phyloP scores from a whole-genome alignment of 2,113 vertebrate species.

The Scatophagus argus region DNA sequence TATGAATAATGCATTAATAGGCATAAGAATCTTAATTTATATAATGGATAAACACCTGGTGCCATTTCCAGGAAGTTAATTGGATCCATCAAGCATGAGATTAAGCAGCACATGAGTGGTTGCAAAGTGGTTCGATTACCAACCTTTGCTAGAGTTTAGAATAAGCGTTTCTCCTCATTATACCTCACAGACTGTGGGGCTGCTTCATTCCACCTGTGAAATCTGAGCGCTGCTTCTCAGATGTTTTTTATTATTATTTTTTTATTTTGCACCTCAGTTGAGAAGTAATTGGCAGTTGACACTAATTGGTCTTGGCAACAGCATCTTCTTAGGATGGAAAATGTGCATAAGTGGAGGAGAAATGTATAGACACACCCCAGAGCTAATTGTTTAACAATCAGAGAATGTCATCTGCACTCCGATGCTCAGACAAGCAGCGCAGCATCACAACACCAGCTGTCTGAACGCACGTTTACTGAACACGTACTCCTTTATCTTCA shows the following conservation, averaged over 20 bases:
- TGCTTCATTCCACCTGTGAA: neutral
- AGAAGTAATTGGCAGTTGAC: neutral
- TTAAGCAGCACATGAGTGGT: slow-evolving; percentile 34
- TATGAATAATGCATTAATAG: slow-evolving; percentile 65
- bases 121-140: slow-evolving; percentile 32
- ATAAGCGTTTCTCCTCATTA: neutral
- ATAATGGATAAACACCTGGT: slow-evolving; percentile 51
- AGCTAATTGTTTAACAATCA: neutral
- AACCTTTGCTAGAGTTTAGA: neutral
- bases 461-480: neutral
- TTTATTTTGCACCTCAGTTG: neutral
- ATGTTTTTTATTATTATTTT: neutral
- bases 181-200: neutral
- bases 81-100: slow-evolving; percentile 66
- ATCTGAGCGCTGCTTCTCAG: neutral
- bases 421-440: neutral
- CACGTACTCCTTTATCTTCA: neutral
- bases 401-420: neutral
- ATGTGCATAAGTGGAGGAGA: neutral
- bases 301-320: neutral
- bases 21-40: slow-evolving; percentile 38
- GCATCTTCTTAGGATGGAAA: neutral
- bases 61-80: slow-evolving; percentile 55
- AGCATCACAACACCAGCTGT: neutral
- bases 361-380: neutral